Base-by-base conservation (phyloP, 2,113 vertebrate genomes). In the Pristiophorus japonicus region DNA sequence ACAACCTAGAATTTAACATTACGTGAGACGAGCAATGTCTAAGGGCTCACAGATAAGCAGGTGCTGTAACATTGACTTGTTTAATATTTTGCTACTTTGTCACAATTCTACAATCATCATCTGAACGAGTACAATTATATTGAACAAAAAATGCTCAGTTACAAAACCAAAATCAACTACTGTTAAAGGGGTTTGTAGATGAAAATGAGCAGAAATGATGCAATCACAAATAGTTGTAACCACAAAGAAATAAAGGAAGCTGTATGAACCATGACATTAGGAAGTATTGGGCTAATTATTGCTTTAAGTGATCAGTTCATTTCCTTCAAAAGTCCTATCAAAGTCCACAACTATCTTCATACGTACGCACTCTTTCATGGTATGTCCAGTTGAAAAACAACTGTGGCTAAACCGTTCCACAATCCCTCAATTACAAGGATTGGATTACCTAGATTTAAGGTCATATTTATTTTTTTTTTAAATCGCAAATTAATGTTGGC, bases 191-290 rank as follows among this genome's bases (percentile, higher is more conserved):
- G 4, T 67, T 65, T 65, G 63, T 63, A 38, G n/a, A 1, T 42
- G n/a, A 42, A 45, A 42, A 20, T 65, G 18, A 66, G 22, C 24
- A 7, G 62, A 59, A 90, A 51, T 45, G 63, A 30, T 65, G 34
- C 55, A 38, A 93, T 59, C 62, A 65, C 87, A 63, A 65, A 65
- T 66, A 66, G 6, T 8, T 65, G n/a, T 45, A 20, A 42, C 91
- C 63, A 94, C 63, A 94, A 90, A 90, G 87, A 90, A 90, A 90
- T 59, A 90, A 81, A 45, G n/a, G 63, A 45, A 66, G 63, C 27
- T 45, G 63, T 27, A 45, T 66, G 38, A 20, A 67, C 63, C 20
- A 38, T 65, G 62, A 66, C 62, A 94, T 42, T 18, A 94, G n/a
- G n/a, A 94, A 66, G 63, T 8, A 67, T 10, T 66, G 63, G 38